phyloP scores from a whole-genome alignment of 2,888 invertebrate species.

The Epinotia bilunana region DNA sequence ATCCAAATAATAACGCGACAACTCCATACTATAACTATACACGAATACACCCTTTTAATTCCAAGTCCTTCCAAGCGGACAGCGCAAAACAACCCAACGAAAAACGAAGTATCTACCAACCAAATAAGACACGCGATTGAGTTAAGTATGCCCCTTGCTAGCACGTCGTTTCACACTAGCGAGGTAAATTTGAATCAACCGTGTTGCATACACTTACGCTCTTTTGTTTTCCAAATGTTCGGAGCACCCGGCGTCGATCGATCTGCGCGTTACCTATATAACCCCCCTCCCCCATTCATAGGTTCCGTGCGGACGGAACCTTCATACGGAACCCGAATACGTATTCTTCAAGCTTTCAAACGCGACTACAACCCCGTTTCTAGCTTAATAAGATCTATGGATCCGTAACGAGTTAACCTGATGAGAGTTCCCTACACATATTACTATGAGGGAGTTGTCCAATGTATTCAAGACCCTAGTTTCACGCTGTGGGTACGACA shows the following conservation, averaged over 20 bases:
- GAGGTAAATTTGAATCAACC: not conserved
- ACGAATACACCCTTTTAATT: not conserved
- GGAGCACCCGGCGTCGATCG: slow-evolving; percentile 65
- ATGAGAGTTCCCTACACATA: not conserved
- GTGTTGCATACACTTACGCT: not conserved
- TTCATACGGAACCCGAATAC: slow-evolving; percentile 1
- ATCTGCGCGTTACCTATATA: slow-evolving; percentile 77
- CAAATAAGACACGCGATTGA: not conserved
- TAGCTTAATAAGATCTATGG: not conserved
- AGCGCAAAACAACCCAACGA: not conserved
- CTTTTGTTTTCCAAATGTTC: not conserved
- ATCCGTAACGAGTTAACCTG: not conserved
- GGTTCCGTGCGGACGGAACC: slow-evolving; percentile 57
- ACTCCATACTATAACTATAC: not conserved
- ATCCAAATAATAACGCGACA: not conserved
- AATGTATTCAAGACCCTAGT: not conserved
- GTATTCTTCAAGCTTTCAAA: not conserved
- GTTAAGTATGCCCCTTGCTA: not conserved
- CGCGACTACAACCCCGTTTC: not conserved
- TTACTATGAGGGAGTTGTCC: not conserved
- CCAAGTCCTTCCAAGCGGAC: not conserved
- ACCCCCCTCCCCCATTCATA: slow-evolving; percentile 68
- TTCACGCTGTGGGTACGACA: not conserved
- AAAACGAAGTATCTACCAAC: not conserved
- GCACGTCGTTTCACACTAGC: not conserved